Evolutionary conservation across 2,113 vertebrate genomes (phyloP), one percentile per base, ranked within the genome.

Genomic region (Neogale vison): DNA sequence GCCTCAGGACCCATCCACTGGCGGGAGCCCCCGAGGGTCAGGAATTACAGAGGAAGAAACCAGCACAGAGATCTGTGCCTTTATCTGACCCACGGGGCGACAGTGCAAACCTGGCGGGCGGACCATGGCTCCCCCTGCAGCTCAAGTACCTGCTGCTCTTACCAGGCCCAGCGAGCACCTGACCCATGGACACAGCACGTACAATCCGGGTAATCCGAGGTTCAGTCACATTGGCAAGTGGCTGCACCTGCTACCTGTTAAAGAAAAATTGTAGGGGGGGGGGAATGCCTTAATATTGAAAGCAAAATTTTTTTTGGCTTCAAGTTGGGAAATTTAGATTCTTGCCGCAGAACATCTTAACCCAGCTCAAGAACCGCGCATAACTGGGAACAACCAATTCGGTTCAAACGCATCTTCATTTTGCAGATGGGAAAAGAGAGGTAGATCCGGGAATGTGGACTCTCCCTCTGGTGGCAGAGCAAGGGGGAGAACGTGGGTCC

Each of bases 111-210:
- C 24, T 7, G 5, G 47, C 18, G 0, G 3, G 14, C 1, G 12
- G 31, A 59, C 31, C 47, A 3, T 12, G n/a, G 23, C 4, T n/a
- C 50, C 87, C 4, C 29, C 61, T 4, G 26, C 1, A 29, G 61
- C 69, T 36, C 20, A 23, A 23, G 7, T 3, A 3, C n/a, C 69
- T 6, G 4, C 0, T 13, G n/a, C 18, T 0, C n/a, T 23, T 74
- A 15, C 42, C 74, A 31, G 42, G 14, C 63, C 63, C 61, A 4
- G 63, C 6, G n/a, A 24, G 23, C 21, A 29, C 18, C 47, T 15
- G 36, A 55, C 17, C 14, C 26, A 5, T 1, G 1, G 74, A 36
- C 26, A 13, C 7, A 31, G 69, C n/a, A 42, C 10, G 14, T 57
- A 21, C 39, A 42, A 5, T n/a, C 65, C 50, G 1, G 15, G 36